Evolutionary conservation across 2,113 vertebrate genomes (phyloP), one percentile per base, ranked within the genome.

Genomic region (Heterocephalus glaber): DNA sequence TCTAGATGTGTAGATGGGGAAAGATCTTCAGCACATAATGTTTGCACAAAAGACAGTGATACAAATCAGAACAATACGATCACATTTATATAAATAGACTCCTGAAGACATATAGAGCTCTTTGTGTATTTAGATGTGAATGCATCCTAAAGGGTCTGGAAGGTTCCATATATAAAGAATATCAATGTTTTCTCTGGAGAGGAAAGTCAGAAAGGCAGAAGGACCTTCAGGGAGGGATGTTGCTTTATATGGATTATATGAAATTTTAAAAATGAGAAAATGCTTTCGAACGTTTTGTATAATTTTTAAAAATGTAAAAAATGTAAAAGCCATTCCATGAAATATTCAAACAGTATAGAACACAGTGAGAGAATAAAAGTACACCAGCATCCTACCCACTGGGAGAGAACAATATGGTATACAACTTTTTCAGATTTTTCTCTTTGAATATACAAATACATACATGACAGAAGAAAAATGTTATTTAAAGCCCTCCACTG

Each of bases 241-340:
- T 92, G 85, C 49, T 85, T 74, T 92, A 86, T 26, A 38, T 56
- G 76, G 24, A 47, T 58, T 84, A 52, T 8, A 82, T 35, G 68
- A 44, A 79, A 87, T 74, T 90, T 70, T 41, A 16, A 77, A 95
- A 88, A 85, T 60, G 85, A 77, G 41, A 92, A 76, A 9, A 47
- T 68, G n/a, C 20, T 80, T 95, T 94, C 86, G 83, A 95, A 83
- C 95, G 82, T 88, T 80, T 86, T 63, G 66, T 52, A 90, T 63
- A 84, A 93, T 94, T 86, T 85, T 86, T 79, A 77, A 91, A 76
- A 89, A 76, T 26, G 54, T 70, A 63, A 58, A 77, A 89, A 84
- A 63, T 26, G 60, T 12, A 47, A 86, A 84, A 52, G 12, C 84
- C 19, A 58, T 8, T 28, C 70, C 65, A 63, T 86, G 52, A 95